phyloP scores from a whole-genome alignment of 2,888 invertebrate genomes.

The Dasypolia templi region DNA sequence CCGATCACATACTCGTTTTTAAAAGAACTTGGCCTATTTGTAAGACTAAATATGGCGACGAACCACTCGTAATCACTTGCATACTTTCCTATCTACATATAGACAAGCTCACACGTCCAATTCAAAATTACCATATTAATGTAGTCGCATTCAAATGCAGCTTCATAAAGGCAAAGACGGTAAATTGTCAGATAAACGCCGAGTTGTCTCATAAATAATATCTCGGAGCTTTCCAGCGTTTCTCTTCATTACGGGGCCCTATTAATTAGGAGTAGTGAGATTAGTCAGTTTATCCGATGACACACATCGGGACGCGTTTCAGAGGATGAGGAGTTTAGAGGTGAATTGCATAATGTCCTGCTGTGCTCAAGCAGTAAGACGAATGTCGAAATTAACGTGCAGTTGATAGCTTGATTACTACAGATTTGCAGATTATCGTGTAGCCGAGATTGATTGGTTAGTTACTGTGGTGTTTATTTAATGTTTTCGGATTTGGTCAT shows the following conservation, averaged over 20 bases:
- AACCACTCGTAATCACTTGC: conserved; percentile 33
- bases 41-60: conserved; percentile 30
- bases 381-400: conserved; percentile 3
- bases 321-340: conserved; percentile 15
- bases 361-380: not conserved
- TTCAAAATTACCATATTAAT: conserved; percentile 62
- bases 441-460: not conserved
- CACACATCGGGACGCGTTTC: conserved; percentile 61
- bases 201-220: conserved; percentile 61
- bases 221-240: conserved; percentile 56
- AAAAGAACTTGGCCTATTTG: conserved; percentile 41
- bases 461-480: not conserved
- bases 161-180: conserved; percentile 52
- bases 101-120: conserved; percentile 60
- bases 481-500: not conserved
- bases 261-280: conserved; percentile 59
- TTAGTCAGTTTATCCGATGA: conserved; percentile 60
- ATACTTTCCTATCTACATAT: conserved; percentile 50
- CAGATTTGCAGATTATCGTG: conserved; percentile 4
- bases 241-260: conserved; percentile 62
- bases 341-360: conserved; percentile 2
- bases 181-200: conserved; percentile 59
- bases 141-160: conserved; percentile 56
- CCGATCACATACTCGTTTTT: conserved; percentile 6
- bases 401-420: not conserved